phyloP scores from a whole-genome alignment of 2,113 vertebrate genomes.

The Apteryx owenii region DNA sequence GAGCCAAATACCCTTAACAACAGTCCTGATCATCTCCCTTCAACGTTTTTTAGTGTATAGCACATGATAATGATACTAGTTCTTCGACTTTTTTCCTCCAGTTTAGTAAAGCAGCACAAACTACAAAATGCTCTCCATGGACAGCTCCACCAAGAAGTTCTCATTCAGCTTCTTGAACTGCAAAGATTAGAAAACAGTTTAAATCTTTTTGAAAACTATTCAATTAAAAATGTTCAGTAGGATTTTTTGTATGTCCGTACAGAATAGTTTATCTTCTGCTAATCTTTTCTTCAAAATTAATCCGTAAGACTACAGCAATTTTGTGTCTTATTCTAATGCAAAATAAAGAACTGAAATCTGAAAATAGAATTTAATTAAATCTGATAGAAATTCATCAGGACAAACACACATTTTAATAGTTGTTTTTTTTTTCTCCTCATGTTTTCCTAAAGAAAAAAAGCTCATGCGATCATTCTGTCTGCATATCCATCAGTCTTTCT shows the following conservation, averaged over 20 bases:
- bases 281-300: background rate
- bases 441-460: background rate
- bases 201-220: background rate
- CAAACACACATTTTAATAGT: background rate
- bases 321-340: background rate
- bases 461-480: background rate
- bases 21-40: background rate
- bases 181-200: background rate
- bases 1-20: conserved; percentile 1
- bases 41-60: background rate
- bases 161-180: background rate
- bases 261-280: background rate
- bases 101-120: background rate
- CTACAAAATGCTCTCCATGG: fast-evolving
- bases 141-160: background rate
- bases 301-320: background rate
- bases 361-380: background rate
- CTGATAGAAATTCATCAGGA: background rate
- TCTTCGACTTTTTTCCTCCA: background rate
- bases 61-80: fast-evolving
- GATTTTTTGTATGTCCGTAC: background rate
- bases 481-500: background rate
- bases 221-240: background rate
- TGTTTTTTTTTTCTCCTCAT: background rate
- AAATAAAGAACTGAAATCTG: background rate